These are phyloP conservation scores for Tillus elongatus DNA, from an alignment of 2,888 invertebrate genomes.

Conservation along the genomic window DNA sequence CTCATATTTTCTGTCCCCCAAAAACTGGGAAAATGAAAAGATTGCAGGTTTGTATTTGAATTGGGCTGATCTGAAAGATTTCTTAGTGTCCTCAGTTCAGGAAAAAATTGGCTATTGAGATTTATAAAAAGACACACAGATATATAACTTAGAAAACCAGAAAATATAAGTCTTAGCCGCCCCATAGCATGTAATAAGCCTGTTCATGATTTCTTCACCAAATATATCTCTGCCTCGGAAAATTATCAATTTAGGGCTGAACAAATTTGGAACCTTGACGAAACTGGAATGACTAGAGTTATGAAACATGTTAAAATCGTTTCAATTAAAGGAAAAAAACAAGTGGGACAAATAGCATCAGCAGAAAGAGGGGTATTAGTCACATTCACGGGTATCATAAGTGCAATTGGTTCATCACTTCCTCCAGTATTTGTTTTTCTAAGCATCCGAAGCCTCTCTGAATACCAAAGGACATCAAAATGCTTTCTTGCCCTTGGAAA, in stretches of 20 bases:
- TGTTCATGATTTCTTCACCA: conserved; percentile 21
- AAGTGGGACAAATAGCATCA: no score
- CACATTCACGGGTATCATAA: conserved; percentile 20
- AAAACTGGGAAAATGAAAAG: conserved; percentile 17
- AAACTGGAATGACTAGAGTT: conserved; percentile 26
- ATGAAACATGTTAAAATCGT: conserved; percentile 21
- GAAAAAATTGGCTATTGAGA: no score
- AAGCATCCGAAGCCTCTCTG: conserved; percentile 15
- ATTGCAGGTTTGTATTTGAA: conserved; percentile 21
- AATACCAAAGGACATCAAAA: conserved; percentile 18
- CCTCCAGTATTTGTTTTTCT: conserved; percentile 21
- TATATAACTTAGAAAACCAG: conserved; percentile 23
- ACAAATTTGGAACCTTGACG: conserved; percentile 24
- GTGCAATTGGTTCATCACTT: conserved; percentile 18
- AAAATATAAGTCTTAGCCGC: conserved; percentile 24
- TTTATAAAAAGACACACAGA: no score
- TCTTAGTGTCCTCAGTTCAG: no score
- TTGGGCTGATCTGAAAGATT: no score
- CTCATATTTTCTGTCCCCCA: no score
- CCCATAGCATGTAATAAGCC: conserved; percentile 24
- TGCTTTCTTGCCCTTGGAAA: conserved; percentile 15
- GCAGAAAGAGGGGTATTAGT: conserved; percentile 13
- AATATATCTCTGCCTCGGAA: background rate
- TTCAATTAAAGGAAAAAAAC: conserved; percentile 18
- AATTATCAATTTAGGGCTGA: conserved; percentile 16